Evolutionary conservation across 2,113 vertebrate genomes (phyloP), one percentile per base, ranked within the genome.

Genomic region (Clarias batrachus): DNA sequence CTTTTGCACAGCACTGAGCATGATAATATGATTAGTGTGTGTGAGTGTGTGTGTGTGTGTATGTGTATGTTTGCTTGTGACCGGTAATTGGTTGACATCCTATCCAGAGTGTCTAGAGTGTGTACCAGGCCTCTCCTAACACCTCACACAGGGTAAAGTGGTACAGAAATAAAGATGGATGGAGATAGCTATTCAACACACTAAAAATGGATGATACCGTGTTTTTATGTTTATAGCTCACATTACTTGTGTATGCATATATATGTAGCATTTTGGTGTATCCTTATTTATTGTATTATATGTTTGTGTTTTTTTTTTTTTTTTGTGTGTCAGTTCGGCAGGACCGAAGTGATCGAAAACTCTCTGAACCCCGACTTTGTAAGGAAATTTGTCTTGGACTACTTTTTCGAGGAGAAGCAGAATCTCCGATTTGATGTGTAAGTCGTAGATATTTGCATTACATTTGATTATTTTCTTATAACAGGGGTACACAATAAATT

Each of bases 371-470:
- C 98, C 0, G 98, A 99, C 92, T 99, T 99, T 19, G 95, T 99
- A 89, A 95, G 98, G 89, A 99, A 99, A 90, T 99, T 99, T 1
- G 95, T 99, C 87, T 93, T 99, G 25, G 97, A 99, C 93, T 99
- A 97, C 93, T 99, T 98, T 93, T 99, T 99, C 2, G 98, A 99
- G 88, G 98, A 99, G 93, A 99, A 97, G 91, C 98, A 99, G 93
- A 98, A 97, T 82, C 95, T 99, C 33, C 96, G 97, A 87, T 99
- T 99, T 19, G 97, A 99, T 2, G 97, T 97, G 98, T 99, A 94
- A 99, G 97, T 97, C 90, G 41, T 2, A 2, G 14, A 73, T 16
- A n/a, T 66, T 81, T 27, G 57, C 17, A 78, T 59, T 23, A 1
- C 10, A 2, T 59, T 19, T 11, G 30, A 19, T 59, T 59, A 30